Conservation (phyloP, 2,113 vertebrate species). For the Alethe castanea region DNA sequence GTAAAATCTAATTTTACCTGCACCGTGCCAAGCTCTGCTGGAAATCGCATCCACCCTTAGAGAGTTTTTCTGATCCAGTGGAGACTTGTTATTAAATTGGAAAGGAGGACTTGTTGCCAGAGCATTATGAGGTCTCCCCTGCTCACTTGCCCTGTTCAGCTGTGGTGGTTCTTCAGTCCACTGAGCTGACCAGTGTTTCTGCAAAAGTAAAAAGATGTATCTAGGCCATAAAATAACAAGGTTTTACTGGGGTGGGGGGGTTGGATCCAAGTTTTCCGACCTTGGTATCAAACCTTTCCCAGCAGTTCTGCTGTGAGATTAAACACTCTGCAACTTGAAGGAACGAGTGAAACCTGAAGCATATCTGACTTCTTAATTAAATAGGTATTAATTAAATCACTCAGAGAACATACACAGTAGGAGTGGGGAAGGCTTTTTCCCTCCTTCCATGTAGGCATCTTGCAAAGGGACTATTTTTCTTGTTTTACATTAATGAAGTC, state of each 20-base stretch:
- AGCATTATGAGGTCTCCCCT: background rate
- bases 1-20: background rate
- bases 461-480: slow-evolving; percentile 77
- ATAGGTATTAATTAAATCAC: slow-evolving; percentile 61
- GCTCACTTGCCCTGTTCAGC: background rate
- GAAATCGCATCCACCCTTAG: background rate
- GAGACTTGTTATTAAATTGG: background rate
- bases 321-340: slow-evolving; percentile 9
- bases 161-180: background rate
- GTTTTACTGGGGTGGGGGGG: background rate
- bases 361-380: slow-evolving; percentile 56
- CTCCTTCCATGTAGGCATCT: slow-evolving; percentile 67
- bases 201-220: background rate
- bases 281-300: background rate
- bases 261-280: background rate
- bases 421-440: slow-evolving; percentile 63
- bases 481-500: slow-evolving; percentile 81
- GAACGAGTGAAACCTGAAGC: slow-evolving; percentile 27
- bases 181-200: background rate
- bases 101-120: background rate
- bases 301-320: background rate
- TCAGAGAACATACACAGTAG: slow-evolving; percentile 46
- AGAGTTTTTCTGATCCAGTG: background rate
- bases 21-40: background rate
- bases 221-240: background rate